These are phyloP conservation scores for Rhinatrema bivittatum DNA, from an alignment of 2,797 vertebrate species.

Conservation along the genomic window DNA sequence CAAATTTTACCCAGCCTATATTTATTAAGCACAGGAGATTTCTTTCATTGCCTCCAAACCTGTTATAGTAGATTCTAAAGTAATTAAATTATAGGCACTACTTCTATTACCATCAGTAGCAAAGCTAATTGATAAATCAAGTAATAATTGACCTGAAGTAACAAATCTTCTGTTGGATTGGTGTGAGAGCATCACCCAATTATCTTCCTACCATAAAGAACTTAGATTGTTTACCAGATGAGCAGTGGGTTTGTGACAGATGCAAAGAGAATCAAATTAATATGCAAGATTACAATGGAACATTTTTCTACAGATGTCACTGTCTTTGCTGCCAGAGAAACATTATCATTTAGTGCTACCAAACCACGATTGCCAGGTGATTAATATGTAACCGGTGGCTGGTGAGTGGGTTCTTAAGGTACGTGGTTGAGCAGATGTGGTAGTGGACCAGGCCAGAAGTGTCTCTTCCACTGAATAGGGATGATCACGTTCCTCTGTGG, in stretches of 20 bases:
- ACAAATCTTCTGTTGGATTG: conserved; percentile 31
- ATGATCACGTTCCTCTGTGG: no score
- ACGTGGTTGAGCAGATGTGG: no score
- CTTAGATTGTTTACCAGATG: conserved; percentile 24
- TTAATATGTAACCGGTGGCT: no score
- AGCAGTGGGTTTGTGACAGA: conserved; percentile 1
- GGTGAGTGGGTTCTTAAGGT: no score
- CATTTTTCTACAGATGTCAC: neutral
- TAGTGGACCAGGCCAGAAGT: no score
- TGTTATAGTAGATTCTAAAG: conserved; percentile 2
- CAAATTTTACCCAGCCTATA: conserved; percentile 2
- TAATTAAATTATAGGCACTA: conserved; percentile 32
- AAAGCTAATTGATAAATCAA: conserved; percentile 47
- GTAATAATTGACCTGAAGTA: conserved; percentile 37
- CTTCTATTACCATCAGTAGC: conserved; percentile 23
- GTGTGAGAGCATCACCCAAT: conserved; percentile 26
- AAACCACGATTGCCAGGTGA: no score
- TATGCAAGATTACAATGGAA: neutral
- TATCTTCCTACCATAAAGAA: conserved; percentile 25
- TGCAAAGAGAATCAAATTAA: conserved; percentile 26
- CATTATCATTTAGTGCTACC: no score
- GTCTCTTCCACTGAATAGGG: no score
- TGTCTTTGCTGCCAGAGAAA: no score
- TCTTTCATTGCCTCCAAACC: conserved; percentile 5
- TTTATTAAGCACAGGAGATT: conserved; percentile 25